phyloP scores from a whole-genome alignment of 2,797 vertebrate species.

The Oceanodroma leucorhoa region DNA sequence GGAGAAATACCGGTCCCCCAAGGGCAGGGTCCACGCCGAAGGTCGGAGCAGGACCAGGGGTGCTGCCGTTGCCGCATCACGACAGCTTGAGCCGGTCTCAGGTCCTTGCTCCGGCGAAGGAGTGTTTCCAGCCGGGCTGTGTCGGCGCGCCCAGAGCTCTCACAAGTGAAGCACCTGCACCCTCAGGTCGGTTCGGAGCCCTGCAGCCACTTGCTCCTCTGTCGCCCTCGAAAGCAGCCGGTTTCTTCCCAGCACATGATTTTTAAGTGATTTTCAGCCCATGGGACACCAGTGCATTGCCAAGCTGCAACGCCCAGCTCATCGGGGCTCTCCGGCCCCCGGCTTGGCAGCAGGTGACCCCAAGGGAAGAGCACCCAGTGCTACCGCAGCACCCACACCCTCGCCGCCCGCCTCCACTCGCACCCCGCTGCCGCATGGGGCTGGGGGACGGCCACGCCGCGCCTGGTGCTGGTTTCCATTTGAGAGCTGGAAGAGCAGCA shows the following conservation, averaged over 20 bases:
- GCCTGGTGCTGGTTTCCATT: not conserved
- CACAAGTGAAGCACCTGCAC: not conserved
- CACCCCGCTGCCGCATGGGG: fast-evolving
- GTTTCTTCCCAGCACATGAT: not conserved
- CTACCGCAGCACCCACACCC: not conserved
- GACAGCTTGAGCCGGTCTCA: not conserved
- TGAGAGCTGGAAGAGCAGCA: not conserved
- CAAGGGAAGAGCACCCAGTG: not conserved
- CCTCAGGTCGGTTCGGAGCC: fast-evolving
- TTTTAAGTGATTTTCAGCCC: not conserved
- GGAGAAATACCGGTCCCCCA: not conserved
- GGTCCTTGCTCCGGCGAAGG: not conserved
- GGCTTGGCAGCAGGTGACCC: not conserved
- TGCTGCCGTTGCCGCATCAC: fast-evolving
- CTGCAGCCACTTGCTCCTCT: not conserved
- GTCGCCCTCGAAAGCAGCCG: fast-evolving
- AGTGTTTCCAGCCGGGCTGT: not conserved
- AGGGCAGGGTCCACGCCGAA: not conserved
- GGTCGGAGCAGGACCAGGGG: fast-evolving
- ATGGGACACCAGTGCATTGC: fast-evolving
- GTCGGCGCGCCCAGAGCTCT: not conserved
- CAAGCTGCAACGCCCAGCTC: not conserved
- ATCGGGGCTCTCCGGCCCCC: not conserved
- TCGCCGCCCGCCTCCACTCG: fast-evolving
- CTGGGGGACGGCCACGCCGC: fast-evolving